phyloP scores from a whole-genome alignment of 2,797 vertebrate species.

The Mormyrops boulengeri region DNA sequence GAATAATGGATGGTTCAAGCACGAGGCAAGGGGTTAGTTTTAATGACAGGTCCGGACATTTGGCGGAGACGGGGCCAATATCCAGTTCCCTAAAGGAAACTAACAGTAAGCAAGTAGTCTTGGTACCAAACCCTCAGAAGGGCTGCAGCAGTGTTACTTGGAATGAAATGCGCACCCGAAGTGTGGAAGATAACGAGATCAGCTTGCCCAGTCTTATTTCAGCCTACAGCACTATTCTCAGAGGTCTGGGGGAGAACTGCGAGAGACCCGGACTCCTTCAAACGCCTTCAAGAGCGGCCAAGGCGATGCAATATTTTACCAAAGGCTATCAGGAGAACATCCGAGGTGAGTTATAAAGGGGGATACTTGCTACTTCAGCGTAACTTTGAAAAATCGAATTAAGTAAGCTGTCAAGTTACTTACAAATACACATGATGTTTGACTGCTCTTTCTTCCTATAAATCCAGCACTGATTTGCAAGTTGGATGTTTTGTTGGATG shows the following conservation, averaged over 20 bases:
- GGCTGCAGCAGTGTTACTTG: not conserved
- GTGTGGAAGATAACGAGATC: not conserved
- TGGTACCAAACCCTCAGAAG: not conserved
- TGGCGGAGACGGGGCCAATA: not conserved
- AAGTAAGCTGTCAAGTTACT: not conserved
- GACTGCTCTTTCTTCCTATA: not conserved
- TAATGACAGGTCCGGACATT: not conserved
- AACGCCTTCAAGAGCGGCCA: not conserved
- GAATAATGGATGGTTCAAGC: slow-evolving; percentile 3
- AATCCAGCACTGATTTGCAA: not conserved
- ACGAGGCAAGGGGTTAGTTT: not conserved
- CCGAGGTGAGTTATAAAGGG: not conserved
- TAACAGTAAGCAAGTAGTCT: not conserved
- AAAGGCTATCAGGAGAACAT: slow-evolving; percentile 13
- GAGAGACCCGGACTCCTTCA: not conserved
- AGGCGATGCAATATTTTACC: slow-evolving; percentile 11
- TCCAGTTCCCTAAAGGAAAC: not conserved
- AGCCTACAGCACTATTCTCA: slow-evolving; percentile 3
- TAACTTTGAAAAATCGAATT: not conserved
- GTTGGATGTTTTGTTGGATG: not conserved
- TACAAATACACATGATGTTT: not conserved
- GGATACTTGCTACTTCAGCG: not conserved
- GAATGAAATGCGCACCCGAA: slow-evolving; percentile 4
- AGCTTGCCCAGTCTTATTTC: not conserved
- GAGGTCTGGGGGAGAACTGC: not conserved